These are phyloP conservation scores for Epizoanthus rinbou DNA, from an alignment of 92 coral and sea anemone genomes.

Conservation along the genomic window DNA sequence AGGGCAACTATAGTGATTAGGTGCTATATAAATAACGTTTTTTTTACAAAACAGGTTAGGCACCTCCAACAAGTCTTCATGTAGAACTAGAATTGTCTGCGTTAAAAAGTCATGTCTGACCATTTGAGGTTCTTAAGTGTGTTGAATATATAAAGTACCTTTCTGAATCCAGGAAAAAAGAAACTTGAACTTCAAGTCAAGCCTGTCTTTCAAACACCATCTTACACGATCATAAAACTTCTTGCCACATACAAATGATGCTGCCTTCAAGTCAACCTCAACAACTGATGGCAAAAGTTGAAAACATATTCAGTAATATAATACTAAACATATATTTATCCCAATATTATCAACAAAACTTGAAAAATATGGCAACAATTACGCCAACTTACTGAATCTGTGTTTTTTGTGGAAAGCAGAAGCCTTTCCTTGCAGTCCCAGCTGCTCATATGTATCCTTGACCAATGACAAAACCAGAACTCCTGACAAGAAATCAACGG, in stretches of 20 bases:
- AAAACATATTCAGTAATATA: no score
- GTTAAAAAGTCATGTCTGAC: no score
- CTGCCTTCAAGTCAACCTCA: conserved; percentile 76
- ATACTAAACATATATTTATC: no score
- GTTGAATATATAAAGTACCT: conserved; percentile 41
- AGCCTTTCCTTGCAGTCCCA: conserved; percentile 85
- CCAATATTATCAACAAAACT: neutral
- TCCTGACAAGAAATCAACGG: conserved; percentile 47
- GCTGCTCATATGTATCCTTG: conserved; percentile 87
- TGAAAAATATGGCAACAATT: neutral
- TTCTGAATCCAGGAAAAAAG: conserved; percentile 71
- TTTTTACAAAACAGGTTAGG: no score
- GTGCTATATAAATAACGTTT: no score
- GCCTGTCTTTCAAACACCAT: conserved; percentile 74
- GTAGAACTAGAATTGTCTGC: no score
- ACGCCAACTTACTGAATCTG: conserved; percentile 75
- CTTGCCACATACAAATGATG: conserved; percentile 80
- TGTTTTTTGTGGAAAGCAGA: conserved; percentile 76
- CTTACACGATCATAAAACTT: conserved; percentile 83
- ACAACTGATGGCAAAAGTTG: conserved; percentile 55
- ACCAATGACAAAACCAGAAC: conserved; percentile 69
- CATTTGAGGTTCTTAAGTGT: no score
- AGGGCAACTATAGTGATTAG: no score
- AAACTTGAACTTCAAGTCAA: conserved; percentile 74
- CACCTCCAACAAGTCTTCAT: no score